A percentile compares a stretch with the other conserved stretches of the same genome.
These are phyloP conservation scores for Pasiphila rectangulata DNA, from an alignment of 2,888 invertebrate species.

Conservation along the genomic window DNA sequence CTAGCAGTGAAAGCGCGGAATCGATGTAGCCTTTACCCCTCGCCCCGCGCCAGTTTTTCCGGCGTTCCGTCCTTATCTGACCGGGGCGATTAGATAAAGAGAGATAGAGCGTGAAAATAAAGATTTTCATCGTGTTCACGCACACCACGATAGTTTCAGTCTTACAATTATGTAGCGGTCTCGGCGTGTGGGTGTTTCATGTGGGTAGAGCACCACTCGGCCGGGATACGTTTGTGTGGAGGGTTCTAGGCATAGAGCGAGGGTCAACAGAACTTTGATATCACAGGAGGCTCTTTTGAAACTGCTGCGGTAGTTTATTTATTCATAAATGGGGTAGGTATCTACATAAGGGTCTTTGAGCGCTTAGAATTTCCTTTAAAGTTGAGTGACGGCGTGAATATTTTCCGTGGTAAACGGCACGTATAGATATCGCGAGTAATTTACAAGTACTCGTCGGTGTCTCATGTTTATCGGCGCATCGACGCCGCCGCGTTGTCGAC, in stretches of 20 bases:
- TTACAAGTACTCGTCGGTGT: constrained; percentile 44
- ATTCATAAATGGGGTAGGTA: constrained; percentile 42
- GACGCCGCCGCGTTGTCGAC: constrained; percentile 43
- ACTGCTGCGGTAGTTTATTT: constrained; percentile 48
- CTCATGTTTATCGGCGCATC: constrained; percentile 42
- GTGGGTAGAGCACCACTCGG: constrained; percentile 49
- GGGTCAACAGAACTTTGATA: constrained; percentile 68
- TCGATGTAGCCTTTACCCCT: constrained; percentile 81
- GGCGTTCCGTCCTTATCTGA: constrained; percentile 80
- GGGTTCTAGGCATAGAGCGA: constrained; percentile 65
- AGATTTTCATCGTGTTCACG: constrained; percentile 82
- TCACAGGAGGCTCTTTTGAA: constrained; percentile 52
- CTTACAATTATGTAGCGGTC: constrained; percentile 59
- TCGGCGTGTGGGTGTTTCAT: constrained; percentile 58
- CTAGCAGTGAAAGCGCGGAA: constrained; percentile 81
- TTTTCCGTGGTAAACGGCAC: constrained; percentile 23
- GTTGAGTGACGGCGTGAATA: constrained; percentile 20
- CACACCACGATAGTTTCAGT: constrained; percentile 69
- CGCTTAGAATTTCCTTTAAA: constrained; percentile 22
- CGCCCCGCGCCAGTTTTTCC: constrained; percentile 79
- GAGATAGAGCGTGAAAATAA: constrained; percentile 82
- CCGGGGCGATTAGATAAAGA: constrained; percentile 80
- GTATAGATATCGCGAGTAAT: constrained; percentile 36
- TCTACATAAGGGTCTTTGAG: constrained; percentile 27
- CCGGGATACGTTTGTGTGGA: constrained; percentile 43